Evolutionary conservation across 2,113 vertebrate species (phyloP).

Genomic region (Hippopotamus amphibius): DNA sequence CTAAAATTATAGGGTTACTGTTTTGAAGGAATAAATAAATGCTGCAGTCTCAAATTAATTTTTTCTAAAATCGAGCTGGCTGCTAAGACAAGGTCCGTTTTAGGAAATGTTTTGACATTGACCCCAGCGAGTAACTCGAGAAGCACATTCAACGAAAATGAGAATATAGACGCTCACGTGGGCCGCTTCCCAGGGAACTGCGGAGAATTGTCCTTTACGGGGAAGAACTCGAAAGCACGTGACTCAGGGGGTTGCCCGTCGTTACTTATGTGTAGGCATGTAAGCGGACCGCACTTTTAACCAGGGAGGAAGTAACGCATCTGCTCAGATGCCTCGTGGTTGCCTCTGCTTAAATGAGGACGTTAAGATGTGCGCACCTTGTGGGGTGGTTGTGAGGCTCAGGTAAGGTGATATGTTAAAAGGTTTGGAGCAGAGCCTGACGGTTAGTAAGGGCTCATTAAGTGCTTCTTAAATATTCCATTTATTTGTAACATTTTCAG

Average conservation of each 20-base stretch:
- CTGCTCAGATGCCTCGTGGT: background rate
- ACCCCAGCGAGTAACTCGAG: background rate
- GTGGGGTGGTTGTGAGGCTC: background rate
- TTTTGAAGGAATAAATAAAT: slow-evolving; percentile 59
- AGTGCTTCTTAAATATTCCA: background rate
- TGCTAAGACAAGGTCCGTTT: background rate
- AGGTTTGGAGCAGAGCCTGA: background rate
- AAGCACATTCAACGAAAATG: background rate
- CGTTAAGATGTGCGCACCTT: background rate
- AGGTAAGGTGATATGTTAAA: background rate
- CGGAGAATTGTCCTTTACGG: background rate
- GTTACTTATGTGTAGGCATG: background rate
- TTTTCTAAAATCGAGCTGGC: slow-evolving; percentile 65
- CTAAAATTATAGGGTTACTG: slow-evolving; percentile 45
- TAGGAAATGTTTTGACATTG: slow-evolving; percentile 55
- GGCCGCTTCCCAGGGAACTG: background rate
- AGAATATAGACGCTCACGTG: background rate
- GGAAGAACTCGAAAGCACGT: background rate
- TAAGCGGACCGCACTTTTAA: background rate
- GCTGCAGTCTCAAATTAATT: slow-evolving; percentile 35
- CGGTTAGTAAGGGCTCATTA: background rate
- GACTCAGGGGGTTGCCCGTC: background rate
- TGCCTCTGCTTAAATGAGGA: background rate
- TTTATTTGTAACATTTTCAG: background rate
- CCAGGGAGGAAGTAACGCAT: background rate